Evolutionary conservation across 2,113 vertebrate species (phyloP), one percentile per base, ranked within the genome.

Genomic region (Hucho hucho): DNA sequence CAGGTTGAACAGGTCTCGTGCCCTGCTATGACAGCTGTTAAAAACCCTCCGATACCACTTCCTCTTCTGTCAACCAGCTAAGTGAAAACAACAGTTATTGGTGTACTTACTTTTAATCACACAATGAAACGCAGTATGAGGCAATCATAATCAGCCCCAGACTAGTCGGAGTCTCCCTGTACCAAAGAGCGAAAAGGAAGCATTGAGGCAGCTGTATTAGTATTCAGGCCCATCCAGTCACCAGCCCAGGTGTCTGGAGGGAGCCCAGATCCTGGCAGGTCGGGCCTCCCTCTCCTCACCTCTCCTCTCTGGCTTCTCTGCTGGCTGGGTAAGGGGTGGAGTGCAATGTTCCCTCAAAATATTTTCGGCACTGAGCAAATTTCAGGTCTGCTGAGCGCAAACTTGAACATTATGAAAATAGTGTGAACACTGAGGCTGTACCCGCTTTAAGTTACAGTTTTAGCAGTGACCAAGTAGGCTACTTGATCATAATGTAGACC

Each of bases 1-100:
- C 90, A 80, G 88, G 90, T 79, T 81, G 7, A 76, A 82, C 91
- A 81, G 84, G 91, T 89, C 20, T 28, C 75, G 75, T 81, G 68
- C 79, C 71, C 18, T 59, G 29, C 13, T 29, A 37, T 11, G 12
- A 11, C 26, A 29, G 61, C 46, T 73, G 58, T 3, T 43, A 18
- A 77, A 26, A 77, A n/a, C 28, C 29, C 70, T 24, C 3, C 37
- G 18, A 66, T 66, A 75, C 72, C 26, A 20, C 7, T 7, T 65
- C 13, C 1, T 37, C 65, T 67, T 65, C 46, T 37, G 56, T 46
- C 24, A 79, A 74, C 32, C 22, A 67, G 29, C 71, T 72, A 3
- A 73, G 25, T 56, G 37, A 75, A 78, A 72, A 78, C 46, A 72
- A 56, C 12, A 24, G 32, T 29, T 22, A 5, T n/a, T 66, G 61